phyloP scores from a whole-genome alignment of 2,888 invertebrate genomes.

The Orthonevra nobilis region DNA sequence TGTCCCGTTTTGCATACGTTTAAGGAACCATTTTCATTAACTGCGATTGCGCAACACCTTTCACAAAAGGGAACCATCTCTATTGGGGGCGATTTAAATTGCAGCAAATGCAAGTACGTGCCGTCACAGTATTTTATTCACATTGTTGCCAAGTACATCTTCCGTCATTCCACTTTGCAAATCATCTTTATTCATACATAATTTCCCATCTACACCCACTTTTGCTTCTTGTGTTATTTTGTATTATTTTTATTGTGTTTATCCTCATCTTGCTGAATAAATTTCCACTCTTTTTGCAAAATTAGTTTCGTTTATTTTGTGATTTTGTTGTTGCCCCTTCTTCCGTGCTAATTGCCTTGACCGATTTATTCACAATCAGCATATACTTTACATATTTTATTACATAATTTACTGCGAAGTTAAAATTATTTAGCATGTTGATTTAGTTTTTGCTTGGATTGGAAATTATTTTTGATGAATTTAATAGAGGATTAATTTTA shows the following conservation, averaged over 20 bases:
- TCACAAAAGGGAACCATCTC: slow-evolving; percentile 22
- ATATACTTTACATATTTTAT: slow-evolving; percentile 17
- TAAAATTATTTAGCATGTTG: too few relatives aligned
- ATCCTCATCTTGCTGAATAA: background rate
- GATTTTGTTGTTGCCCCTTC: slow-evolving; percentile 1
- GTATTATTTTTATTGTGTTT: slow-evolving; percentile 29
- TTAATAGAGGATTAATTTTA: too few relatives aligned
- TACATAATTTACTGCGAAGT: slow-evolving; percentile 37
- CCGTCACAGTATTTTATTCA: slow-evolving; percentile 11
- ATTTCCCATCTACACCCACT: slow-evolving; percentile 51
- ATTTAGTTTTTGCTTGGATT: too few relatives aligned
- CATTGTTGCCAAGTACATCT: slow-evolving; percentile 13
- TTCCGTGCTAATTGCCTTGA: slow-evolving; percentile 46
- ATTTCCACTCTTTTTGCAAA: slow-evolving; percentile 3
- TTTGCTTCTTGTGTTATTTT: slow-evolving; percentile 31
- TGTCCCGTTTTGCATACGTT: slow-evolving; percentile 37
- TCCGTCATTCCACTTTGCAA: slow-evolving; percentile 35
- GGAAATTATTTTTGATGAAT: too few relatives aligned
- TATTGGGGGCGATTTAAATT: background rate
- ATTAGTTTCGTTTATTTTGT: slow-evolving; percentile 16
- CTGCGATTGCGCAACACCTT: slow-evolving; percentile 63
- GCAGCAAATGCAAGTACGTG: slow-evolving; percentile 55
- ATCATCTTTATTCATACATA: slow-evolving; percentile 37
- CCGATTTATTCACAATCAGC: slow-evolving; percentile 47
- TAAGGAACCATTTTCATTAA: slow-evolving; percentile 36